Conservation (phyloP, 2,113 vertebrate species). For the Stictonetta naevosa region DNA sequence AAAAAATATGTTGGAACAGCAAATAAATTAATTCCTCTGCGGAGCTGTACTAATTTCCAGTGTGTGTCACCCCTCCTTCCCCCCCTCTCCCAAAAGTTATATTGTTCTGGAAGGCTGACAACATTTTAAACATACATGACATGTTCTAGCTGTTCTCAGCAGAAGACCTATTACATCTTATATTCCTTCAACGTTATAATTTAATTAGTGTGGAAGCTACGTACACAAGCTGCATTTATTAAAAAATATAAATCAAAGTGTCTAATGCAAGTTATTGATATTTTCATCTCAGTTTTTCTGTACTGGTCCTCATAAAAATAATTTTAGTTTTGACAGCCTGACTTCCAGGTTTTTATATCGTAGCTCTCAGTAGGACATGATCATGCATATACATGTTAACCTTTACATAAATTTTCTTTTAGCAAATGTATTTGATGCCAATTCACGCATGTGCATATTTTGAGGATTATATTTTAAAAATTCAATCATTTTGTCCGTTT, state of each 20-base stretch:
- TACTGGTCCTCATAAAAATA: background rate
- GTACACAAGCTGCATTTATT: background rate
- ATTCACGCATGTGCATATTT: accelerated
- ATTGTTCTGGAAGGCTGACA: background rate
- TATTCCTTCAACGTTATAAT: background rate
- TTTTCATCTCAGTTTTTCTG: background rate
- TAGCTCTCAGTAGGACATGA: background rate
- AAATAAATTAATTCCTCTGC: background rate
- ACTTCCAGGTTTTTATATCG: background rate
- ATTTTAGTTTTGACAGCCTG: background rate
- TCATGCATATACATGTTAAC: background rate
- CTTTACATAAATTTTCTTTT: background rate
- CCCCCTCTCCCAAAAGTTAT: background rate
- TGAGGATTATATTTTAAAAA: background rate
- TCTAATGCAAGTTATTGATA: background rate
- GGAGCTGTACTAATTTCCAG: background rate
- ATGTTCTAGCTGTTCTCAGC: background rate
- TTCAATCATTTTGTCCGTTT: background rate
- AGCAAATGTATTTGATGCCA: background rate
- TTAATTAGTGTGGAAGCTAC: background rate
- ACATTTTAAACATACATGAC: background rate
- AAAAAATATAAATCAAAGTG: background rate
- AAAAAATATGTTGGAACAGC: background rate
- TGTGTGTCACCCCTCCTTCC: no score
- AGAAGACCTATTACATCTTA: background rate